Base-by-base conservation (phyloP, 35 echinoderm and acorn worm species). In the Apostichopus californicus region DNA sequence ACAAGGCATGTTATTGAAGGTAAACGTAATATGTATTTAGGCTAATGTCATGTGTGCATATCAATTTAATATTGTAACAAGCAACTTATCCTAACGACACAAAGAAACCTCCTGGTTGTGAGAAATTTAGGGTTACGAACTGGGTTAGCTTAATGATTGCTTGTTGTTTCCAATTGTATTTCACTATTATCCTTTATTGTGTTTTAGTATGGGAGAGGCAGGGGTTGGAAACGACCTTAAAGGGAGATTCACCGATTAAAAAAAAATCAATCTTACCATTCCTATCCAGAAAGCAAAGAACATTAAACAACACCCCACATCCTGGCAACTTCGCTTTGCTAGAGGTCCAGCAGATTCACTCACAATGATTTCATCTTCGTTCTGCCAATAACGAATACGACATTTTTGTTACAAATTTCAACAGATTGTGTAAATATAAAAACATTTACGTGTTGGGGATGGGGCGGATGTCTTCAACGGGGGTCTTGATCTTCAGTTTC, bases 271-370 rank as follows among this genome's bases (percentile, higher is more conserved):
- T 87, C 92, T 90, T 94, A 98, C 96, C 96, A 98, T 98, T 63
- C 96, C 96, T 21, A 93, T 92, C 94, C 94, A 95, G 61, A 98
- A 98, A 15, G 87, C 86, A 3, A 98, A 84, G 61, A 98, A 98
- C 23, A 98, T 55, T 15, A 98, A 21, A 73, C 93, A 86, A 73
- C 96, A 98, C 1, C 87, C 75, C 0, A 98, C 90, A 90, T 98
- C 96, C 22, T 94, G 94, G 86, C 96, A 98, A 54, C 92, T 95
- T 52, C 96, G 94, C 6, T 98, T 73, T 11, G 70, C 21, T 17
- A 92, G 55, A 26, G 94, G 92, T 25, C 96, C 96, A 18, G 95
- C 77, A 73, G 95, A 98, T 21, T 93, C 94, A 2, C 71, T 75
- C 11, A 20, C 71, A 20, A 18, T 20, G 20, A 7, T 7, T 75